phyloP scores from a whole-genome alignment of 2,888 invertebrate species.

The Abrostola triplasia region DNA sequence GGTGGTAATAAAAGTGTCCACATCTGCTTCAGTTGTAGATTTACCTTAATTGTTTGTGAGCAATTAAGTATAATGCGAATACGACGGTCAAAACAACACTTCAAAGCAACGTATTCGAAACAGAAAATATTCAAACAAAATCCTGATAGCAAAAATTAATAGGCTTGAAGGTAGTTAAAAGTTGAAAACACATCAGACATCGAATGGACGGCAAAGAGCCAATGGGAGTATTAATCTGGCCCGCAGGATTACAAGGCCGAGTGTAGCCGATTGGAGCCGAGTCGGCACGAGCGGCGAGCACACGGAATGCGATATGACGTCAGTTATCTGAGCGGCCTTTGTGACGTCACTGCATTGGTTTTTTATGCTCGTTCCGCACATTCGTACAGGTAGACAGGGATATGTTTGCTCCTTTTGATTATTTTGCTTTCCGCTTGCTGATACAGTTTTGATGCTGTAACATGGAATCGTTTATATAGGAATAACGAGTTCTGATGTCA shows the following conservation, averaged over 20 bases:
- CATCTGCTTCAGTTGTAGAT: too few species aligned
- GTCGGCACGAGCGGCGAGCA: slow-evolving; percentile 14
- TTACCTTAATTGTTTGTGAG: too few species aligned
- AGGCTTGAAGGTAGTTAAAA: slow-evolving; percentile 7
- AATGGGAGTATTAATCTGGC: slow-evolving; percentile 46
- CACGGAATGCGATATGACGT: slow-evolving; percentile 48
- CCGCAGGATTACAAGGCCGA: slow-evolving; percentile 43
- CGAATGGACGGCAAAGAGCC: slow-evolving; percentile 23
- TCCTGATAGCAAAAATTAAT: slow-evolving; percentile 22
- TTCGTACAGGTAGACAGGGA: slow-evolving; percentile 8
- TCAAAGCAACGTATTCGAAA: neutral
- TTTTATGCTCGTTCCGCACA: slow-evolving; percentile 20
- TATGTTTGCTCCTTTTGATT: slow-evolving; percentile 5
- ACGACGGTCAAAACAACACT: neutral
- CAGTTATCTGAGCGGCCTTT: slow-evolving; percentile 39
- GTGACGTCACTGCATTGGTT: slow-evolving; percentile 23
- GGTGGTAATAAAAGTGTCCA: too few species aligned
- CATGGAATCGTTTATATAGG: neutral
- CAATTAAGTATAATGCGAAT: neutral
- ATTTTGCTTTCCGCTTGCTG: neutral
- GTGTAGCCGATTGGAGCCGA: neutral
- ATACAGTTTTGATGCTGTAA: neutral
- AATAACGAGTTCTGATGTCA: neutral
- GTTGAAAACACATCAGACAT: slow-evolving; percentile 40
- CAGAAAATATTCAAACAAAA: slow-evolving; percentile 14